Percentiles rank a stretch among this genome's conserved stretches.
These are phyloP conservation scores for Lonchura striata DNA, from an alignment of 2,113 vertebrate genomes.

Conservation along the genomic window DNA sequence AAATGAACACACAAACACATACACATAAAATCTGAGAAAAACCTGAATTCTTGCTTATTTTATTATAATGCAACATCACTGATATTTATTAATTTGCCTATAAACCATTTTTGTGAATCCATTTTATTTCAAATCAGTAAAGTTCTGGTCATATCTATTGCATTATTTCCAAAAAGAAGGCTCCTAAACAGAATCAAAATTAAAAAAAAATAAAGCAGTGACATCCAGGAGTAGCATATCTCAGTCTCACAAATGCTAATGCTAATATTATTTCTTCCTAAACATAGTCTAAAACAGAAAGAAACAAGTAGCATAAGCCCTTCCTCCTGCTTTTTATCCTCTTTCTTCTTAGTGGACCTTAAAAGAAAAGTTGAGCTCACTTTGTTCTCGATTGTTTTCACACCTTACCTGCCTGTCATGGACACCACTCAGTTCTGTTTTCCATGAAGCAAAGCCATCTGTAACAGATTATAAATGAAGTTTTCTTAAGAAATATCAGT, in stretches of 20 bases:
- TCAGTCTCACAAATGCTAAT: neutral
- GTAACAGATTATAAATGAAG: neutral
- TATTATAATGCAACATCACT: neutral
- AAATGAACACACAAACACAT: neutral
- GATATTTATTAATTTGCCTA: neutral
- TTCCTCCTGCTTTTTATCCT: neutral
- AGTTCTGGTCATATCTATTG: neutral
- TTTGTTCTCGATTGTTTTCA: neutral
- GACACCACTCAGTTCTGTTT: neutral
- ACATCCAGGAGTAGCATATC: neutral
- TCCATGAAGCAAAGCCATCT: neutral
- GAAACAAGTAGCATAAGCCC: neutral
- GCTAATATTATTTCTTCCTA: neutral
- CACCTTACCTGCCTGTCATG: neutral
- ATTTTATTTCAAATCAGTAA: neutral
- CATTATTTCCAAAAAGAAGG: neutral
- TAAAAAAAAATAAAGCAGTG: rapidly evolving
- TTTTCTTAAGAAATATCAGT: neutral
- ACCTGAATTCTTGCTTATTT: neutral
- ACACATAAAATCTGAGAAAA: neutral
- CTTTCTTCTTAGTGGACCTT: neutral
- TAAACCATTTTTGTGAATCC: neutral
- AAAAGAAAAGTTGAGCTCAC: neutral
- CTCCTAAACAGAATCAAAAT: neutral
- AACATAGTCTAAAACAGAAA: neutral